Base-by-base conservation (phyloP, 1,140 invertebrate species). In the Drosophila bocqueti region DNA sequence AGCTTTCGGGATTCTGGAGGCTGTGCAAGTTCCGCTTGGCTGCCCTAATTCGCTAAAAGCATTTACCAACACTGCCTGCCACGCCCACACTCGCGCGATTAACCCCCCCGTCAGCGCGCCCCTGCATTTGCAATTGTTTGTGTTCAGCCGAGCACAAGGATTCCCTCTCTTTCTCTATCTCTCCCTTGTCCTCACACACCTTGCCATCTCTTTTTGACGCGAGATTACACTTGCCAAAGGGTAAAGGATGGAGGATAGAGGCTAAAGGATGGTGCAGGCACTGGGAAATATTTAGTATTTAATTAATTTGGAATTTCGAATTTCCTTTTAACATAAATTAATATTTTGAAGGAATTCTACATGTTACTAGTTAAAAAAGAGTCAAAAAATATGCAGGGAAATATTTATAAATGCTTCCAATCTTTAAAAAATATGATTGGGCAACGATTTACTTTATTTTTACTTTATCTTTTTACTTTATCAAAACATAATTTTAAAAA, bases 51-150 rank as follows among this genome's bases (percentile, higher is more conserved):
- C 62, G 57, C 64, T 83, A 40, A 83, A 59, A 77, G 81, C 84
- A 71, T 72, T 87, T 83, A 83, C 84, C 84, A 87, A 87, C 83
- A 89, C 77, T 87, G 77, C 45, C 43, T 36, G 45, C 10, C 63
- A 68, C 72, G 68, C 81, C 81, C 61, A 59, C 68, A 49, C 34
- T 43, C 31, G 24, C 6, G 13, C 57, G 40, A 63, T 63, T 62
- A 66, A 62, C 40, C 58, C 72, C 57, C 65, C 66, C 60, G n/a
- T 46, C 16, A 49, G 15, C 52, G 36, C 66, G 55, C 69, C 49
- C 59, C 45, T 4, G 34, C 38, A 38, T 11, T 40, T 24, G 26
- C 29, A 62, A 81, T 89, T 89, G 85, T 89, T 79, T 69, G 61
- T 81, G 85, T 64, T 49, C 81, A 62, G 69, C 36, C 31, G 60